Base-by-base conservation (phyloP, 2,888 invertebrate species). In the Sarcophaga rosellei region DNA sequence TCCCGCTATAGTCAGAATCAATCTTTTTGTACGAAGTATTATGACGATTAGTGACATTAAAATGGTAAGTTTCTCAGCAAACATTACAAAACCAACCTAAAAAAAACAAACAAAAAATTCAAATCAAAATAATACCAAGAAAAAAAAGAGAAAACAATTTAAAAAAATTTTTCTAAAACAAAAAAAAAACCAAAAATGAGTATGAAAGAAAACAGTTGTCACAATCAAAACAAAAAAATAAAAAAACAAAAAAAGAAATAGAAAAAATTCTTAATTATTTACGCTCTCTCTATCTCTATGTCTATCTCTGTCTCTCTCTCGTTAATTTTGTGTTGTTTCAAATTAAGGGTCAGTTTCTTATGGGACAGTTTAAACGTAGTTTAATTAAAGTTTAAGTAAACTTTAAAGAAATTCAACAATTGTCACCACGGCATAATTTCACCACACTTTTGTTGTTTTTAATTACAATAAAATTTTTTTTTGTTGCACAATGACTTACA, bases 31-130 rank as follows among this genome's bases (percentile, higher is more conserved):
- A 94, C 95, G 99, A 95, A 98, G 97, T 96, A 98, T 99, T 94
- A 97, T 97, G 94, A 98, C 98, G 94, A 99, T 99, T 95, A 98
- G 98, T 96, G 99, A 99, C 96, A 98, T 97, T 94, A 98, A 98
- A 95, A 99, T 99, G 98, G 99, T 99, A 97, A 98, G 98, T 97
- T 84, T 94, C 84, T 88, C 85, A 86, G 83, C 69, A 88, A 86
- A 87, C 81, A 87, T 85, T 44, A 61, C 23, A 87, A 84, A 84
- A 59, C 88, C 89, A 88, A 78, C 21, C 68, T 85, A 86, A 85
- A 76, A 72, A 68, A 80, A 70, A 76, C 79, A 77, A 70, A 80
- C 44, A 80, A 73, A 73, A 63, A 81, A 25, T 86, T 88, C 88
- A 62, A 86, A 66, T 73, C 44, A 78, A 35, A 78, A 69, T 79